phyloP scores from a whole-genome alignment of 2,888 invertebrate species.

The Cephalotes varians region DNA sequence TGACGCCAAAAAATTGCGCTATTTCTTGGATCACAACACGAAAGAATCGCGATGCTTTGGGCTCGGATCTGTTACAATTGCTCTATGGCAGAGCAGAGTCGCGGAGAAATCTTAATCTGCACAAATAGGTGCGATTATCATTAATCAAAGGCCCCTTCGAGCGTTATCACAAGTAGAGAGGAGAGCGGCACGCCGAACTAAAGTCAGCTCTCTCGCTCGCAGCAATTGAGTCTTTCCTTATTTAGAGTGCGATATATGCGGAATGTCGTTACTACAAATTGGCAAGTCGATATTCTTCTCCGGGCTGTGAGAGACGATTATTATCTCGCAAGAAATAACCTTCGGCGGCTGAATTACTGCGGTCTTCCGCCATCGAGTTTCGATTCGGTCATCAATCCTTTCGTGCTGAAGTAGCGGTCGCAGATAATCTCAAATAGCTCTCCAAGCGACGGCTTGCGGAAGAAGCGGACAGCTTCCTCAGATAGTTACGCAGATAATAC shows the following conservation, averaged over 20 bases:
- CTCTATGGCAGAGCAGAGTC: conserved; percentile 51
- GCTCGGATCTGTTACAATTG: conserved; percentile 64
- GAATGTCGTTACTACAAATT: conserved; percentile 56
- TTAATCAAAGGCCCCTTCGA: conserved; percentile 71
- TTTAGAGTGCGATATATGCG: conserved; percentile 35
- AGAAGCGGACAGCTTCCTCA: background rate
- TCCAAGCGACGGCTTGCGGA: background rate
- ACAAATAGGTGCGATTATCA: conserved; percentile 62
- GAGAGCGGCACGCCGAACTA: conserved; percentile 57
- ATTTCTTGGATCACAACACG: conserved; percentile 4
- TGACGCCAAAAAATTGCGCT: background rate
- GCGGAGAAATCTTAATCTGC: conserved; percentile 59
- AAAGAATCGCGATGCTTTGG: conserved; percentile 55
- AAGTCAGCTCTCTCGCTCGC: conserved; percentile 60
- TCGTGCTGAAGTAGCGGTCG: background rate
- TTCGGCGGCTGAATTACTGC: conserved; percentile 15
- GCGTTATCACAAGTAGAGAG: conserved; percentile 71
- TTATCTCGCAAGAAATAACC: conserved; percentile 6
- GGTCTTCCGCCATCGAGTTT: conserved; percentile 13
- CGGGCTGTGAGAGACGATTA: conserved; percentile 10
- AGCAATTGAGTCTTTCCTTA: conserved; percentile 59
- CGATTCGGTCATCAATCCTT: conserved; percentile 19
- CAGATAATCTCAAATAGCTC: background rate
- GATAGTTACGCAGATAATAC: background rate
- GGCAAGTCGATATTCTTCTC: conserved; percentile 53